Conservation (phyloP, 1,140 invertebrate species). For the Eriocheir sinensis region DNA sequence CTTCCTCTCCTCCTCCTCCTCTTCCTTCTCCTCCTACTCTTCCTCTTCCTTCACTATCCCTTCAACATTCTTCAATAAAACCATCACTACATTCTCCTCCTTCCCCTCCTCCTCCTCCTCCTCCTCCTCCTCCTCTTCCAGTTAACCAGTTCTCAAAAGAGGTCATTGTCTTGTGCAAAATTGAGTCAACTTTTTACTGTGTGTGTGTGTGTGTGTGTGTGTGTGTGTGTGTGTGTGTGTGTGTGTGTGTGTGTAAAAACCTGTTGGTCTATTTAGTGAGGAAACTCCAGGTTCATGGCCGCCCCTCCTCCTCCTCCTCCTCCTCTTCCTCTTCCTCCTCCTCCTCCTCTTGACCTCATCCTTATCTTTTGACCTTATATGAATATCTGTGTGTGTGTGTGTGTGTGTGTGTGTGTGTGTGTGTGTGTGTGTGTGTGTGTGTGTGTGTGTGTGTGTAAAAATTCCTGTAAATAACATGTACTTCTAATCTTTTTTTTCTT, state of each 20-base stretch:
- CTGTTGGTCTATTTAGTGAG: background rate
- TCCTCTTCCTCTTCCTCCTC: too few relatives aligned
- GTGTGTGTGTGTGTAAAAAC: constrained; percentile 15
- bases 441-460: too few relatives aligned
- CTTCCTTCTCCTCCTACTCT: background rate
- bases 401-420: too few relatives aligned
- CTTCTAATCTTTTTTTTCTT: background rate
- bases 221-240: constrained; percentile 22
- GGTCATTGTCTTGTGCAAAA: background rate
- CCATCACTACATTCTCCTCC: background rate
- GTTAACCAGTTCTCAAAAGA: background rate
- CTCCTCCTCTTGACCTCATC: too few relatives aligned
- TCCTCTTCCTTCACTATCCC: too few relatives aligned
- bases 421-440: too few relatives aligned
- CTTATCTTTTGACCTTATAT: too few relatives aligned
- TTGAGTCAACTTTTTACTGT: background rate
- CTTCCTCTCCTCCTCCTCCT: background rate
- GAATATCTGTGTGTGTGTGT: too few relatives aligned
- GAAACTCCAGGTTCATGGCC: background rate
- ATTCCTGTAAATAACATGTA: background rate
- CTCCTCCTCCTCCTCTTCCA: background rate
- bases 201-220: constrained; percentile 10
- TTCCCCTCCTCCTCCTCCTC: background rate
- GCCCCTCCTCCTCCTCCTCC: too few relatives aligned
- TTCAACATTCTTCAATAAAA: too few relatives aligned